Evolutionary conservation across 2,113 vertebrate species (phyloP), one percentile per base, ranked within the genome.

Genomic region (Odontophorus gujanensis): DNA sequence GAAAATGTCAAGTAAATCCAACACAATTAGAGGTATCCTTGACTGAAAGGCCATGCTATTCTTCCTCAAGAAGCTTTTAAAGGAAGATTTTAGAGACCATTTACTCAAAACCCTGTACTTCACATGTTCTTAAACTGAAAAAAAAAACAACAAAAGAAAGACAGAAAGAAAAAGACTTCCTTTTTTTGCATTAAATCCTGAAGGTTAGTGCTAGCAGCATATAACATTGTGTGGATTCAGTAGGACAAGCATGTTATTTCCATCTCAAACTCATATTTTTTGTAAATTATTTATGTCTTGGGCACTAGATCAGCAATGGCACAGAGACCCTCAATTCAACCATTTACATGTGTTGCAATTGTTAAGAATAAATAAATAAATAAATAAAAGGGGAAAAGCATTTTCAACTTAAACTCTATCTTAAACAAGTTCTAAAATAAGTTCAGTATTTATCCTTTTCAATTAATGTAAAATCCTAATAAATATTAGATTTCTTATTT

Each of bases 1-100:
- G 68, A 96, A 97, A 97, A 97, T 96, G 93, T 96, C 96, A 95
- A 67, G 55, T 89, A 97, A 97, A 96, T 95, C 50, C 90, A 97
- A 93, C 43, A 95, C 82, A 96, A 95, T 95, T 95, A 90, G 89
- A 93, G 7, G 22, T 89, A 91, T 92, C 57, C 69, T 93, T 96
- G 95, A 88, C 71, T 94, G 71, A 95, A 95, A 97, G 91, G 89
- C 90, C 78, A 91, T 77, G 73, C 18, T 88, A 63, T 95, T 97
- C 82, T 95, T 87, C 73, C 93, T 93, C 67, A 95, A 89, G 74
- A 96, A 94, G 77, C 95, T 95, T 94, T 94, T 89, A 87, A 96
- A 94, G 85, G 86, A 90, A 75, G 51, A 94, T 91, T 93, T 84
- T 96, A 92, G 74, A 91, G 66, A 66, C 84, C 81, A 71, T 95